Base-by-base conservation (phyloP, 1,140 invertebrate species). In the Diprion similis region DNA sequence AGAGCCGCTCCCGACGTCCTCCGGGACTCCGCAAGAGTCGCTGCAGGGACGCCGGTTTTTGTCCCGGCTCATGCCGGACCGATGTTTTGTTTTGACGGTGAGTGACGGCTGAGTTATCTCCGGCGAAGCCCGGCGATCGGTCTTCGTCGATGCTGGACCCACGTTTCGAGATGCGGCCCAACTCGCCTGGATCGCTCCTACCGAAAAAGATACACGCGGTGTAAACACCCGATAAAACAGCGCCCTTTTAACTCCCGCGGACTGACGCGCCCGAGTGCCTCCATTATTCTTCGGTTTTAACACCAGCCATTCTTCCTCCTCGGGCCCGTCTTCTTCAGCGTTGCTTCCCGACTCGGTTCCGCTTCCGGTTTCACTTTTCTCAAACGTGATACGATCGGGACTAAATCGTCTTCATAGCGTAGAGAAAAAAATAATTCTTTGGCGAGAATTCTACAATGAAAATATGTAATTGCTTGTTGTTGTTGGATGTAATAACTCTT, bases 31-130 rank as follows among this genome's bases (percentile, higher is more conserved):
- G 24, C 24, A 37, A 37, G 24, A 37, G 24, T 37, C 24, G 24
- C 24, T 1, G 24, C 6, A 37, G 24, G 24, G 24, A 37, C 24
- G 24, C 24, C 2, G 2, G 1, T 37, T 37, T 37, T 37, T 37
- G 24, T 37, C 24, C 24, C 24, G 24, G 24, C 24, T 37, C 24
- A 37, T 37, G 13, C 46, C 69, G 69, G 69, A 48, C 70, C 73
- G 79, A 79, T 79, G 71, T 75, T 82, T 82, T 81, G 79, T 81
- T 82, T 82, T 81, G 79, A 81, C 79, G 77, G 76, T 75, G 47
- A 66, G 45, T 75, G 77, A 79, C 80, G 76, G 78, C 74, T 79
- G 79, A 84, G 81, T 83, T 85, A 84, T 84, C 79, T 17, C 9
- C 69, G 59, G 66, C 78, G 73, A 72, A 73, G 71, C 24, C 24